Evolutionary conservation across 2,797 vertebrate species (phyloP), one percentile per base, ranked within the genome.

Genomic region (Centropyge bicolor): DNA sequence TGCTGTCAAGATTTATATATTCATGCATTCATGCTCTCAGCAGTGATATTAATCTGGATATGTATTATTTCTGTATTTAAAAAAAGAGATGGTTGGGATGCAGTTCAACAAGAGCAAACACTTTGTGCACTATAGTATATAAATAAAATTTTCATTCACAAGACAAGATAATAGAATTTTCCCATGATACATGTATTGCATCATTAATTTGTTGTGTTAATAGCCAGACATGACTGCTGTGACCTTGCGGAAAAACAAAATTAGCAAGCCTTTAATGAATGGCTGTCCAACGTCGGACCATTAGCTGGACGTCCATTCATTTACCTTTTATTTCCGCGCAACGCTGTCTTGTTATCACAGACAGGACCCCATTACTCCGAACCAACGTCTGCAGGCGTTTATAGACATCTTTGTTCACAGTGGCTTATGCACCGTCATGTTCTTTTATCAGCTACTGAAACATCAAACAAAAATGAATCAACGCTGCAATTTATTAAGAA

Each of bases 1-100:
- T 43, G 56, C 76, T 61, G 75, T 82, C 74, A 79, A 72, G 52
- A 83, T 80, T 79, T 64, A 84, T 82, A 52, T 66, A 80, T 82
- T 72, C 52, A 83, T 78, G 52, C 70, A 80, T 83, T 62, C 49
- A 76, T 48, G 76, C 79, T 78, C 65, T 75, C 73, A 82, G 76
- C 86, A 64, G 20, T 41, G 56, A 71, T 75, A 70, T 85, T 86
- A 83, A 85, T 86, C 49, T 74, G 22, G 64, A 16, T 59, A 55
- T 70, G 61, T 70, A 38, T 56, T 78, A 70, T 82, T 75, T 74
- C 80, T 75, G 57, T 13, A 31, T 74, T 74, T 72, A 43, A 56
- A 76, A 70, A 75, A 70, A 71, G 31, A 46, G 45, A 81, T 57
- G 31, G 22, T 6, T 38, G 65, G 61, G 22, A 69, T 61, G 40